phyloP scores from a whole-genome alignment of 2,113 vertebrate species.

The Podilymbus podiceps region DNA sequence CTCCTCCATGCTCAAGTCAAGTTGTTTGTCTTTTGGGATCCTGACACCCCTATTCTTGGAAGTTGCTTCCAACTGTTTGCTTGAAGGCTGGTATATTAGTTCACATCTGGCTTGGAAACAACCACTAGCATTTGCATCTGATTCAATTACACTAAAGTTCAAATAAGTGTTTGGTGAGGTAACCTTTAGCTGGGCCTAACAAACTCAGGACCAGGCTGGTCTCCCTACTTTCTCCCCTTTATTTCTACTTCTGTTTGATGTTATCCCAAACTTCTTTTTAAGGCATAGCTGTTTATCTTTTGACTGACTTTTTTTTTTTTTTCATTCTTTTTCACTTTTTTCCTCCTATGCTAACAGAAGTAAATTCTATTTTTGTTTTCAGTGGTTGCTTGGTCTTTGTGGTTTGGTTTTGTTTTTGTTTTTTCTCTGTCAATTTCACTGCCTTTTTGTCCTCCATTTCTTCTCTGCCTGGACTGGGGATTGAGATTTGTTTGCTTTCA shows the following conservation, averaged over 20 bases:
- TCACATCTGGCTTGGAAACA: not conserved
- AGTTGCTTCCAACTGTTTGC: not conserved
- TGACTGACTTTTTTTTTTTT: no score
- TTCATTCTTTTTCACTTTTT: not conserved
- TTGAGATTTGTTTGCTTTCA: slow-evolving; percentile 1
- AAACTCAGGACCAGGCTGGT: not conserved
- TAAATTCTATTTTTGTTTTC: not conserved
- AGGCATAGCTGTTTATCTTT: not conserved
- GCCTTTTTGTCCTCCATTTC: not conserved
- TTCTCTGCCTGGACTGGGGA: not conserved
- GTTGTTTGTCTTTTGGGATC: not conserved
- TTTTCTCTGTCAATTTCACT: not conserved
- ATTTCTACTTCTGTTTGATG: not conserved
- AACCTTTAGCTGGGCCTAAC: not conserved
- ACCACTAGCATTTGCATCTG: not conserved
- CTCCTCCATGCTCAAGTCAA: not conserved
- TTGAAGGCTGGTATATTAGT: not conserved
- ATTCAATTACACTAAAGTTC: not conserved
- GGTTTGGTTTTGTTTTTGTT: not conserved
- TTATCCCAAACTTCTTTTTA: not conserved
- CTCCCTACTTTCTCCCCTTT: not conserved
- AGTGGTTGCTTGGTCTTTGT: not conserved
- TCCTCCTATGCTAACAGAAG: not conserved
- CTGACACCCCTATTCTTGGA: not conserved
- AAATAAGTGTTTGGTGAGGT: not conserved